Conservation (phyloP, 1,140 invertebrate genomes). For the Achatina immaculata region DNA sequence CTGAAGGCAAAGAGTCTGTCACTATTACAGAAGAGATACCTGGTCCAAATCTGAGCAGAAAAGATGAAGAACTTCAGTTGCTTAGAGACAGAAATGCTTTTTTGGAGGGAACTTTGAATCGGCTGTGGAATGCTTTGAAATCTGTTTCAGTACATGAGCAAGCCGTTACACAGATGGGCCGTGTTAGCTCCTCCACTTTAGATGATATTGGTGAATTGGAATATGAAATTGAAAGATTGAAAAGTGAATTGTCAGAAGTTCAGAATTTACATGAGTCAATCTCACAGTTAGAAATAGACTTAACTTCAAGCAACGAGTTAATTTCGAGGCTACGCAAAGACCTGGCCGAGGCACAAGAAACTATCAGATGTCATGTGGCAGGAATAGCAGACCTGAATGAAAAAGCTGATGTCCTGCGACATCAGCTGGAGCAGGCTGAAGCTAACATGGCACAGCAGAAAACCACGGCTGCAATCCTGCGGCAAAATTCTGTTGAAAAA, state of each 20-base stretch:
- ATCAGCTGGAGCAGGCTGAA: slow-evolving; percentile 41
- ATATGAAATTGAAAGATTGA: background rate
- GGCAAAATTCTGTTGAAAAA: slow-evolving; percentile 48
- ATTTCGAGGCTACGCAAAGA: slow-evolving; percentile 40
- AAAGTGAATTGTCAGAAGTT: background rate
- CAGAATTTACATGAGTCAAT: background rate
- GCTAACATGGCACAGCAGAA: slow-evolving; percentile 46
- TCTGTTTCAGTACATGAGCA: background rate
- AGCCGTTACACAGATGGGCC: background rate
- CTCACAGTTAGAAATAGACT: slow-evolving; percentile 23
- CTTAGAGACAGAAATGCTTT: slow-evolving; percentile 42
- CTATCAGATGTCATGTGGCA: slow-evolving; percentile 45
- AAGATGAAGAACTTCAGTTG: slow-evolving; percentile 43
- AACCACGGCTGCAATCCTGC: slow-evolving; percentile 45
- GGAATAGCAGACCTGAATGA: slow-evolving; percentile 53
- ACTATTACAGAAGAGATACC: slow-evolving; percentile 42
- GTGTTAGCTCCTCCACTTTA: background rate
- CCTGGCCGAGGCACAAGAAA: slow-evolving; percentile 19
- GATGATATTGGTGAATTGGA: slow-evolving; percentile 4
- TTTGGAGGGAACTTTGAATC: slow-evolving; percentile 13
- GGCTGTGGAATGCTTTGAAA: slow-evolving; percentile 2
- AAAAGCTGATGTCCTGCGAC: slow-evolving; percentile 45
- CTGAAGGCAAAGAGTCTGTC: slow-evolving; percentile 41
- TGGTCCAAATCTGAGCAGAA: slow-evolving; percentile 39
- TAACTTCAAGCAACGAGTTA: slow-evolving; percentile 25